A percentile compares a stretch with the other conserved stretches of the same genome.
Conservation (phyloP, 35 echinoderm and acorn worm genomes). For the Apostichopus californicus region DNA sequence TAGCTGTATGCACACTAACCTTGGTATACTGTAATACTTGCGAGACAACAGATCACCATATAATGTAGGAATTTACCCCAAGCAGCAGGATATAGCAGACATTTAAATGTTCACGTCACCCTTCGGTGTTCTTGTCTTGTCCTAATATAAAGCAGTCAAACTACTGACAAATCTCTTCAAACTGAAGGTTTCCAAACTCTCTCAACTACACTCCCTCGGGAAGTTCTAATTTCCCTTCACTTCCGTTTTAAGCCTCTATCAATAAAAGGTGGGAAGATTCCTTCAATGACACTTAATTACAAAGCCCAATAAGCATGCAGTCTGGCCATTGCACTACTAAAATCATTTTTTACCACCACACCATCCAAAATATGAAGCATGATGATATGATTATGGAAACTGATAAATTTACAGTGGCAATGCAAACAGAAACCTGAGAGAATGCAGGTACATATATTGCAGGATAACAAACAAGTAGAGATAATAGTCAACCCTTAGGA, state of each 20-base stretch:
- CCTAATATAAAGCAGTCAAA: not conserved
- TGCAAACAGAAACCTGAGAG: no score
- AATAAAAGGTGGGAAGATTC: not conserved
- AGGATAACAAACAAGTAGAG: no score
- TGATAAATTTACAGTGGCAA: no score
- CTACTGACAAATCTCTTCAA: not conserved
- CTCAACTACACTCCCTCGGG: not conserved
- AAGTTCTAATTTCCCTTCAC: not conserved
- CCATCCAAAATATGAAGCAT: not conserved
- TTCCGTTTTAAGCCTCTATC: not conserved
- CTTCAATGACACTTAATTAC: not conserved
- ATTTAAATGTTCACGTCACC: not conserved
- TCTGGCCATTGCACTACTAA: not conserved
- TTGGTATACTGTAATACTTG: no score
- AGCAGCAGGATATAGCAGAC: no score
- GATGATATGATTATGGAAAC: not conserved
- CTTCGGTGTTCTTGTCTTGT: not conserved
- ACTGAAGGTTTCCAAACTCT: not conserved
- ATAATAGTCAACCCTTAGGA: no score
- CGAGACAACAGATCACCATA: no score
- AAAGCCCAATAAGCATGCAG: not conserved
- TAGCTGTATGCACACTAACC: no score
- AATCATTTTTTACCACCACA: not conserved
- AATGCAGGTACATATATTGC: no score
- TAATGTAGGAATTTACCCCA: no score